Evolutionary conservation across 2,113 vertebrate species (phyloP).

Genomic region (Ovibos moschatus): DNA sequence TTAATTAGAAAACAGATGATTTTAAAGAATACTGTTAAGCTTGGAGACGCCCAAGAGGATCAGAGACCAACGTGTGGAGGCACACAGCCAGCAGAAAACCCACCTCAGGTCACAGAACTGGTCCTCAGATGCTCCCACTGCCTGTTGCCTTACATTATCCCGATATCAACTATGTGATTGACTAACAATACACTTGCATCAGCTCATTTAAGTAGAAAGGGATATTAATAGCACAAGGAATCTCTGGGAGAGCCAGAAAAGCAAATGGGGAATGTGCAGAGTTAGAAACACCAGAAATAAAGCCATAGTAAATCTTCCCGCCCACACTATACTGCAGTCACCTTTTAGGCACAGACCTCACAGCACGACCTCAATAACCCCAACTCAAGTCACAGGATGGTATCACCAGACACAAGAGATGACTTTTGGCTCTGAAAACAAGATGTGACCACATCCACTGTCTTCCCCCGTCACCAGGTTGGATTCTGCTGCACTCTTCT

Average conservation of each 20-base stretch:
- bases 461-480: too few species aligned
- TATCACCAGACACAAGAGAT: background rate
- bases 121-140: background rate
- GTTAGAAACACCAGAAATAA: background rate
- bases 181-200: background rate
- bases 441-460: background rate
- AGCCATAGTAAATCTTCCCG: background rate
- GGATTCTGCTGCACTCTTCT: too few species aligned
- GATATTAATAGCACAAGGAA: background rate
- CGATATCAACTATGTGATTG: background rate
- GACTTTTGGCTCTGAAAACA: background rate
- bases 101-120: background rate
- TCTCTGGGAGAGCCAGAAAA: background rate
- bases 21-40: background rate
- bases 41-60: background rate
- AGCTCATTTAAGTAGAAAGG: background rate
- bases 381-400: background rate
- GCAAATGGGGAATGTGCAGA: background rate
- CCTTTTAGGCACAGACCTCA: background rate
- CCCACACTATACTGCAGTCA: rapidly evolving
- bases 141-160: background rate
- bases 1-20: background rate
- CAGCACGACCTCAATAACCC: rapidly evolving
- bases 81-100: background rate
- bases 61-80: background rate